A percentile compares a stretch with the other conserved stretches of the same genome.
These are phyloP conservation scores for Parnassius apollo DNA, from an alignment of 2,888 invertebrate genomes.

Conservation along the genomic window DNA sequence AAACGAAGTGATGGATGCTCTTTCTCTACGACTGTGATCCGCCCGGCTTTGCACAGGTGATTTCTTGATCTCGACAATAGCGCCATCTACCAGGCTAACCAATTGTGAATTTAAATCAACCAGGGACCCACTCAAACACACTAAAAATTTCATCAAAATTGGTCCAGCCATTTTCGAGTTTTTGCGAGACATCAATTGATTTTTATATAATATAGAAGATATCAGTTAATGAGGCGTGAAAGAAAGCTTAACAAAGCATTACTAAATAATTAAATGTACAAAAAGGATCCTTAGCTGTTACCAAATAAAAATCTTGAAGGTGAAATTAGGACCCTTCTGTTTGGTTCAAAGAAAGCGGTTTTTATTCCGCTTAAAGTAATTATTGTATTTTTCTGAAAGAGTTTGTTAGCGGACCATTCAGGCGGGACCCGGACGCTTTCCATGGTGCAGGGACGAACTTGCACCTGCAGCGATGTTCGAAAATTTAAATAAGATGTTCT, in stretches of 20 bases:
- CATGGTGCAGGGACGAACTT: constrained; percentile 47
- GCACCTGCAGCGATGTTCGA: background rate
- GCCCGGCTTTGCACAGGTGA: too few species aligned
- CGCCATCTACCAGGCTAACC: too few species aligned
- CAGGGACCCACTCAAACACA: too few species aligned
- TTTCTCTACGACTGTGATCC: too few species aligned
- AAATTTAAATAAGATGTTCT: background rate
- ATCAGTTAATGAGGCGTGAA: background rate
- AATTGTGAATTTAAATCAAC: too few species aligned
- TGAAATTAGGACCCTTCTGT: constrained; percentile 72
- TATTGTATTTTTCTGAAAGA: constrained; percentile 81
- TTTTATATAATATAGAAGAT: too few species aligned
- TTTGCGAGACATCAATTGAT: too few species aligned
- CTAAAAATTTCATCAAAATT: too few species aligned
- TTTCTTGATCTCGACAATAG: too few species aligned
- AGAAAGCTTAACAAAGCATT: background rate
- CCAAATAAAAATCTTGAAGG: constrained; percentile 47
- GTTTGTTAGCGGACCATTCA: constrained; percentile 80
- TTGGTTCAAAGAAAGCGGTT: constrained; percentile 65
- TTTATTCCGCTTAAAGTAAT: constrained; percentile 79
- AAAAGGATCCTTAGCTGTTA: constrained; percentile 35
- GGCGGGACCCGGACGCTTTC: constrained; percentile 60
- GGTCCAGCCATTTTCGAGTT: too few species aligned
- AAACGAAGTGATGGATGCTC: too few species aligned
- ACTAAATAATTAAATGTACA: constrained; percentile 19